Evolutionary conservation across 2,797 vertebrate genomes (phyloP).

Genomic region (Adrianichthys oophorus): DNA sequence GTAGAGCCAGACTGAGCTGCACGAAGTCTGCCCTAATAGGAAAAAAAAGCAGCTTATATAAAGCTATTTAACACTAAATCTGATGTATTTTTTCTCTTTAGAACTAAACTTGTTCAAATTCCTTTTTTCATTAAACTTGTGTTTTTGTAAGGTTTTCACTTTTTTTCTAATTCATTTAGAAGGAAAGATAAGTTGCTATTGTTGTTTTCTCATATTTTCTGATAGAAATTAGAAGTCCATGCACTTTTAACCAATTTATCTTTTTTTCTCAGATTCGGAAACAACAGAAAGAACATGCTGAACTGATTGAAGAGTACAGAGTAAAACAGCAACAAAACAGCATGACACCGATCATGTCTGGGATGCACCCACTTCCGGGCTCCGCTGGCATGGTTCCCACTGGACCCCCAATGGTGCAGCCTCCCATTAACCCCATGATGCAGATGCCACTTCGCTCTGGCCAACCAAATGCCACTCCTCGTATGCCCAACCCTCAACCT

Average conservation of each 20-base stretch:
- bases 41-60: too few species aligned
- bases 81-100: too few species aligned
- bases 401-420: conserved; percentile 82
- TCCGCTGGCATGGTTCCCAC: conserved; percentile 72
- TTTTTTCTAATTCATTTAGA: too few species aligned
- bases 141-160: too few species aligned
- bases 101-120: too few species aligned
- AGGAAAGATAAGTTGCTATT: too few species aligned
- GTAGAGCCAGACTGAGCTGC: too few species aligned
- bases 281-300: conserved; percentile 97
- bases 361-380: conserved; percentile 78
- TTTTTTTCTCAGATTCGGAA: conserved; percentile 87
- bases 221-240: background rate
- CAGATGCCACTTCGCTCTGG: conserved; percentile 82
- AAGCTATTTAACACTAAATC: too few species aligned
- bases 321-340: conserved; percentile 93
- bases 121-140: too few species aligned
- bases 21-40: too few species aligned
- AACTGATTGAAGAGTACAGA: conserved; percentile 95
- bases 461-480: conserved; percentile 75
- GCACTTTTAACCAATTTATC: background rate
- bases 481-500: conserved; percentile 79
- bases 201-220: background rate
- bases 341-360: conserved; percentile 82
- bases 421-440: conserved; percentile 80